Base-by-base conservation (phyloP, 2,113 vertebrate species). In the Sander lucioperca region DNA sequence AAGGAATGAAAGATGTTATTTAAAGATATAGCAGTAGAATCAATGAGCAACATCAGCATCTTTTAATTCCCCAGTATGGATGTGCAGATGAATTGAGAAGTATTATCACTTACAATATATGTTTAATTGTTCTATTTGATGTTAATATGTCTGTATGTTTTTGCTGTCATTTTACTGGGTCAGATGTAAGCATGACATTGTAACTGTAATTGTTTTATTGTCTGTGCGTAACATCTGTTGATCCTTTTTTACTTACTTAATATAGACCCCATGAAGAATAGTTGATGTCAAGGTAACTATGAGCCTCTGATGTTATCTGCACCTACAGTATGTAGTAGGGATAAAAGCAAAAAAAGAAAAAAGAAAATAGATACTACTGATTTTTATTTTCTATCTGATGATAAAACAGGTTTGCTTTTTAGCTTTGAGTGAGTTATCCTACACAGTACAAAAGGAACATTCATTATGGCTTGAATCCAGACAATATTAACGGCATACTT, bases 191-290 rank as follows among this genome's bases (percentile, higher is more conserved):
- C 16, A 16, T 53, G 7, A 54, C 1, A 36, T 9, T 39, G 11
- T 43, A 15, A 27, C 12, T 61, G 11, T 43, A 15, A 27, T 7
- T 61, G 5, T 62, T 54, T 21, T 18, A 69, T 54, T 14, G 9
- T 51, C n/a, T 67, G 14, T 33, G 30, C 67, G 13, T 74, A 57
- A 64, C 51, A 59, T 76, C 43, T 27, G 25, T 65, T 25, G 30
- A 19, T 53, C 47, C 45, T 48, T 47, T 51, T 73, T 50, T 19
- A 43, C 13, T 64, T 10, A 43, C 39, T 19, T 56, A 3, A 74
- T n/a, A 39, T 61, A 0, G 18, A 59, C 36, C 2, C 21, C 3
- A 21, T 9, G 1, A 70, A 65, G 45, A 65, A n/a, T 6, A 36
- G 8, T 15, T 48, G 14, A 36, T 36, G 39, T 4, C 15, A 10